Evolutionary conservation across 1,140 invertebrate genomes (phyloP), one percentile per base, ranked within the genome.

Genomic region (Brachionus rotundiformis): DNA sequence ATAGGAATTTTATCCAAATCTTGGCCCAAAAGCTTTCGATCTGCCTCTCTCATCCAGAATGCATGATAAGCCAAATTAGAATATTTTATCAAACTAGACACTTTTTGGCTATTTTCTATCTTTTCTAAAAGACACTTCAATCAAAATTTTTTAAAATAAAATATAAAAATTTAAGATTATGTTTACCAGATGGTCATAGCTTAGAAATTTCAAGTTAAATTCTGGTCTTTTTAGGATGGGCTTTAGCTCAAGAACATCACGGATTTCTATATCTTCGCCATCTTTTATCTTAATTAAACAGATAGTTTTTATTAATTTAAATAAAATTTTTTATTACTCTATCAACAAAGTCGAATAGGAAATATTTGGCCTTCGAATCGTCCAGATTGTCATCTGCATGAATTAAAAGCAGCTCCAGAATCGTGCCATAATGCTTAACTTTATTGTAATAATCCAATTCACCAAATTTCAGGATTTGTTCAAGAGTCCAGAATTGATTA

Each of bases 1-100:
- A 73, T 73, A 25, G 68, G 68, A 44, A 73, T 23, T 44, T 73
- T 73, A 16, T 23, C 19, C 27, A 73, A 13, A 29, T 73, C 68
- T 11, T 73, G 68, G 29, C 23, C 25, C 11, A 47, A 29, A 19
- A 79, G 47, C 31, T 79, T 79, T 41, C 36, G 0, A 31, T 79
- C 76, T 1, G 54, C 13, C 36, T 79, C 76, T 39, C 31, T 79
- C 10, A 79, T 11, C 76, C 76, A 79, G 59, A 59, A 79, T 0
- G 76, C 76, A 79, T 79, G 41, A 16, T 54, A 79, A 8, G 31
- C 44, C 36, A 79, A 63, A 36, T 79, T 79, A 59, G 31, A 41
- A n/a, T 23, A 44, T 23, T 41, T 19, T 0, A 44, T 27, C 13
- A 73, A 19, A 73, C 44, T 19, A 73, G 44, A 73, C 8, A 23